Evolutionary conservation across 2,797 vertebrate species (phyloP), one percentile per base, ranked within the genome.

Genomic region (Acropternis orthonyx): DNA sequence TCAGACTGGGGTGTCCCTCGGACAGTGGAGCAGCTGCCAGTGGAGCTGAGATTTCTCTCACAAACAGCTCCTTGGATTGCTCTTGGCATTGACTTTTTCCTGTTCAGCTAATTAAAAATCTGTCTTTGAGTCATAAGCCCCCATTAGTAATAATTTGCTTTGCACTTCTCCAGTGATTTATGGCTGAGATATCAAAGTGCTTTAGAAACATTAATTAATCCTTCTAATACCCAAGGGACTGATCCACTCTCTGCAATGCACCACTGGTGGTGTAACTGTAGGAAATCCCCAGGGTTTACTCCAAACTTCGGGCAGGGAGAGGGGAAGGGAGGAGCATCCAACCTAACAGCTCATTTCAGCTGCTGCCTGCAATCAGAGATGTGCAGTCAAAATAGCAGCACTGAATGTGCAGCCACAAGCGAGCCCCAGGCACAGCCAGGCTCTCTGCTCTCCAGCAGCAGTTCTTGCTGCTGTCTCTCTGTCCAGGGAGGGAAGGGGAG

Each of bases 61-160:
- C 63, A 95, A 95, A 92, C 77, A 95, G 73, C 87, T 94, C 90
- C 89, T 92, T 92, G 88, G 89, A 93, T 89, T 91, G 91, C 95
- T 95, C 88, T 96, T 95, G 90, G 95, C 95, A 89, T 89, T 93
- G 94, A 67, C 90, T 96, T 94, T 93, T 96, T 95, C 92, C 87
- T 86, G 79, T 92, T 97, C 91, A 92, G 92, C 95, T 96, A 96
- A 96, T 97, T 96, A 96, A 96, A 93, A 96, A 95, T 95, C 93
- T 93, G 96, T 93, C 95, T 95, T 95, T 91, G 93, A 94, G 91
- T 96, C 96, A 94, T 95, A 96, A 96, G 88, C 91, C 94, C 91
- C 92, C 95, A 93, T 94, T 96, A 93, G 93, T 92, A 96, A 96
- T 95, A 93, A 96, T 97, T 96, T 97, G 93, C 94, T 95, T 90